Conservation (phyloP, 2,797 vertebrate species). For the Chloroceryle inda region DNA sequence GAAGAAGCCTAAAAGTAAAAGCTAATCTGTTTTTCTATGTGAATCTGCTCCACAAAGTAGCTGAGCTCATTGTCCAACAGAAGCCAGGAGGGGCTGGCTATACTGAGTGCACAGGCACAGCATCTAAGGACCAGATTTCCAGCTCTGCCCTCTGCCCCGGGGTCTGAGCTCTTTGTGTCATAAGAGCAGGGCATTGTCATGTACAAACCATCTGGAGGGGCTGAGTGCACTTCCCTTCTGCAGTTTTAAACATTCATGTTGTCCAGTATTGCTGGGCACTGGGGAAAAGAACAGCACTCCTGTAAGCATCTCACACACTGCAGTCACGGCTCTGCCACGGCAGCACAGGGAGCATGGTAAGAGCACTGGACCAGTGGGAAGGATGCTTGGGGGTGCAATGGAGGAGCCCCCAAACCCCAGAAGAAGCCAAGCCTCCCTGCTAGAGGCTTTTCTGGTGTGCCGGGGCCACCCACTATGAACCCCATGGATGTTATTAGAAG, state of each 20-base stretch:
- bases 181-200: accelerated
- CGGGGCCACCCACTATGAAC: neutral
- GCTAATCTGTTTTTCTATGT: neutral
- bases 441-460: neutral
- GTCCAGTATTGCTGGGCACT: accelerated
- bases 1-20: neutral
- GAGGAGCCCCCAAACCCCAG: neutral
- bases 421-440: neutral
- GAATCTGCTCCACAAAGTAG: neutral
- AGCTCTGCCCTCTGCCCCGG: accelerated
- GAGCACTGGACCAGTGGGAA: neutral
- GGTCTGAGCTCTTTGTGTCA: neutral
- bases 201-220: accelerated
- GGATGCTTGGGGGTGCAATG: accelerated
- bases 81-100: neutral
- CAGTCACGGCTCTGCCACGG: accelerated
- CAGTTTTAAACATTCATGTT: neutral
- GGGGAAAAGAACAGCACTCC: neutral
- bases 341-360: accelerated
- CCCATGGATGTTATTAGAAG: neutral
- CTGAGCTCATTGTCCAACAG: neutral
- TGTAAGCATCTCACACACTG: accelerated
- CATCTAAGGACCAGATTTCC: accelerated
- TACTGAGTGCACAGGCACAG: accelerated
- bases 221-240: neutral